Evolutionary conservation across 2,888 invertebrate genomes (phyloP).

Genomic region (Lasioglossum oenotherae): DNA sequence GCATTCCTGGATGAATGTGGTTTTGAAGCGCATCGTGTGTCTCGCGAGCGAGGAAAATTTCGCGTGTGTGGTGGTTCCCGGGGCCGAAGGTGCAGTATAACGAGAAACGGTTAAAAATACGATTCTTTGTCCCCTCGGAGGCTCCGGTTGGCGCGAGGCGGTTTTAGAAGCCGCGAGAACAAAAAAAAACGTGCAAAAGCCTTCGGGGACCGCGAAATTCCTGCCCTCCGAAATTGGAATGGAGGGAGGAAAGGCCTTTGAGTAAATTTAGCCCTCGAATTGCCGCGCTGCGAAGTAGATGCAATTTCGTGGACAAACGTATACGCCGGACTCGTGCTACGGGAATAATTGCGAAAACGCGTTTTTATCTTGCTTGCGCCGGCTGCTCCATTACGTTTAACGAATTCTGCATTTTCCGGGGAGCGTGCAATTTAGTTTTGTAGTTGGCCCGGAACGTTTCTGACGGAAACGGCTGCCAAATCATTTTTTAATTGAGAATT

Average conservation of each 20-base stretch:
- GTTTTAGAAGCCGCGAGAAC: conserved; percentile 49
- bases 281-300: conserved; percentile 1
- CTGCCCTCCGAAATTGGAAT: conserved; percentile 67
- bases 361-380: conserved; percentile 2
- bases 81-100: conserved; percentile 55
- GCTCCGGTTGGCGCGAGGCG: conserved; percentile 25
- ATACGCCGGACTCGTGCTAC: neutral
- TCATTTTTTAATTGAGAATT: neutral
- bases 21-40: conserved; percentile 64
- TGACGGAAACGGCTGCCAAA: neutral
- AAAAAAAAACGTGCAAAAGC: conserved; percentile 47
- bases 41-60: conserved; percentile 62
- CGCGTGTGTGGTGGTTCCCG: conserved; percentile 15
- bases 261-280: conserved; percentile 30
- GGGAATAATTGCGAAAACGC: neutral
- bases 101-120: conserved; percentile 73
- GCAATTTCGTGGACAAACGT: conserved; percentile 7
- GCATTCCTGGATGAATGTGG: conserved; percentile 3
- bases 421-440: neutral
- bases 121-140: conserved; percentile 69
- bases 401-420: neutral
- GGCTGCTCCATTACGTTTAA: neutral
- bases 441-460: neutral
- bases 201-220: conserved; percentile 43
- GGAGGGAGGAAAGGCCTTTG: conserved; percentile 3